Evolutionary conservation across 2,797 vertebrate species (phyloP).

Genomic region (Momotus momota): DNA sequence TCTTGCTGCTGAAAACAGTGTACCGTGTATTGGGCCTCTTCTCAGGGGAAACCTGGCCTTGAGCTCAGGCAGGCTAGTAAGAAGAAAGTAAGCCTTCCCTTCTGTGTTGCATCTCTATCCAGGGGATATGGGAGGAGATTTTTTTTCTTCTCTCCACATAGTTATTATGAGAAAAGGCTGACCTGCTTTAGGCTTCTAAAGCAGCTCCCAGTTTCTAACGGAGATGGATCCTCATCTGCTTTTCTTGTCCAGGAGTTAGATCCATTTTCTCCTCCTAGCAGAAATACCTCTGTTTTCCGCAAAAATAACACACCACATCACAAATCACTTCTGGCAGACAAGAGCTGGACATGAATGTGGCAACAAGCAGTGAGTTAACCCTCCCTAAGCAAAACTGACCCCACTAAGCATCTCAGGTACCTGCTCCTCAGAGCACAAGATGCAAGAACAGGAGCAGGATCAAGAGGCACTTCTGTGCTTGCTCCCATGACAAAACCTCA

Average conservation of each 20-base stretch:
- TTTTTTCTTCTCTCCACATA: not conserved
- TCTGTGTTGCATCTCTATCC: not conserved
- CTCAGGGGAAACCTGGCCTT: slow-evolving; percentile 30
- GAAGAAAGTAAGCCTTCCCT: slow-evolving; percentile 2
- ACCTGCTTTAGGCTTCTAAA: slow-evolving; percentile 30
- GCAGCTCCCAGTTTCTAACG: not conserved
- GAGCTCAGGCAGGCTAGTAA: slow-evolving; percentile 9
- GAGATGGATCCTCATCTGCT: not conserved
- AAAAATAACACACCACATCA: not conserved
- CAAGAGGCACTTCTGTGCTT: not conserved
- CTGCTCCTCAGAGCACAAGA: not conserved
- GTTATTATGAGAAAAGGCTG: slow-evolving; percentile 11
- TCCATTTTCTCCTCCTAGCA: not conserved
- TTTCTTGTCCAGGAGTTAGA: not conserved
- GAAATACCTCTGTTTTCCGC: not conserved
- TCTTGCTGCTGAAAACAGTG: not conserved
- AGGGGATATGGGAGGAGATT: not conserved
- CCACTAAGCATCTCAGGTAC: not conserved
- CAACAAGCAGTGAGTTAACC: not conserved
- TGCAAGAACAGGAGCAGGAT: not conserved
- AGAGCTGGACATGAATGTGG: not conserved
- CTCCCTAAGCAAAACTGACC: not conserved
- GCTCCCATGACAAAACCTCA: not conserved
- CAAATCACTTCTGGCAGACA: not conserved
- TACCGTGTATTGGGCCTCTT: not conserved